These are phyloP conservation scores for Oxygymnocypris stewartii DNA, from an alignment of 2,113 vertebrate species.

Conservation along the genomic window DNA sequence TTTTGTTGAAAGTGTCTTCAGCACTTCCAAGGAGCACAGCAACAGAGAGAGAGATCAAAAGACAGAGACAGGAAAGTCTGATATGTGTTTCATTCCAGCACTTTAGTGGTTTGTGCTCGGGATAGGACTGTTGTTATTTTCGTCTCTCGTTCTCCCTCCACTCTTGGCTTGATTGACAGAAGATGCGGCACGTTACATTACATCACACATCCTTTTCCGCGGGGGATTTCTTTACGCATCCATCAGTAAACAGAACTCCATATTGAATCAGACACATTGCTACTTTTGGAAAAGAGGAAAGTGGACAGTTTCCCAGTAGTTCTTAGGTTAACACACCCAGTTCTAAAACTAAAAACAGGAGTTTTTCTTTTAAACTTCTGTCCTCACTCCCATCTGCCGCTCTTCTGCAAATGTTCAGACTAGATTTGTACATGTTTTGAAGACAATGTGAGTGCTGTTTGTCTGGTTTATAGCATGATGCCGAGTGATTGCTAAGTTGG, in stretches of 20 bases:
- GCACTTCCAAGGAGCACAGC: conserved; percentile 47
- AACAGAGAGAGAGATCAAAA: conserved; percentile 25
- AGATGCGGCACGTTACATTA: too few relatives aligned
- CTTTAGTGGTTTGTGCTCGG: conserved; percentile 45
- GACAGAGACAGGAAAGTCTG: conserved; percentile 32
- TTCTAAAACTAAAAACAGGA: conserved; percentile 17
- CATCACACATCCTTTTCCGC: conserved; percentile 58
- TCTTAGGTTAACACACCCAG: conserved; percentile 38
- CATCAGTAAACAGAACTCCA: conserved; percentile 54
- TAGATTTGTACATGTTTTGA: not conserved
- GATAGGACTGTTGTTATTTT: conserved; percentile 11
- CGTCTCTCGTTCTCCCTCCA: conserved; percentile 20
- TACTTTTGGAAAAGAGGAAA: conserved; percentile 44
- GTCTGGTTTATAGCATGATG: not conserved
- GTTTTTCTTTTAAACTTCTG: conserved; percentile 3
- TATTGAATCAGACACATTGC: conserved; percentile 36
- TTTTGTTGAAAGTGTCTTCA: conserved; percentile 58
- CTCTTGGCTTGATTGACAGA: conserved; percentile 48
- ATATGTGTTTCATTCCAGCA: conserved; percentile 32
- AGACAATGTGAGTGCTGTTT: not conserved
- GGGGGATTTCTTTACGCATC: conserved; percentile 48
- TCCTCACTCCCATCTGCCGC: conserved; percentile 22
- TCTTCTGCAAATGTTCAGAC: not conserved
- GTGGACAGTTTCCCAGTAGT: conserved; percentile 39
- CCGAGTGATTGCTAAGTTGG: not conserved